phyloP scores from a whole-genome alignment of 2,797 vertebrate species.

The Gephyroberyx darwinii region DNA sequence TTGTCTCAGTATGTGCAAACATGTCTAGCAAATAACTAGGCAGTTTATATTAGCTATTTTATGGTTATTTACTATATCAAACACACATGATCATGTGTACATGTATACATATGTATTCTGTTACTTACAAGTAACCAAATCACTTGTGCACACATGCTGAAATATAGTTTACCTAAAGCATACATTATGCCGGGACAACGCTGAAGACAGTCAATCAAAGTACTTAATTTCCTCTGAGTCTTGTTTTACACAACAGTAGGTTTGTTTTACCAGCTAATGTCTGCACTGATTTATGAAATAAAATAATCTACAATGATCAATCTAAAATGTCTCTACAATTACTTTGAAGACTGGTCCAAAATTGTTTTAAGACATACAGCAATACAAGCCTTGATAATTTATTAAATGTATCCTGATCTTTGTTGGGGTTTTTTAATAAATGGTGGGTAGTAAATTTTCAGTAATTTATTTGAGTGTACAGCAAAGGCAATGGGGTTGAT shows the following conservation, averaged over 20 bases:
- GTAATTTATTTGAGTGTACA: constrained; percentile 30
- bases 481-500: constrained; percentile 49
- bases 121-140: too few species aligned
- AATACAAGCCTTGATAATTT: not conserved
- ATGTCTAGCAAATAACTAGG: not conserved
- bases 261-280: not conserved
- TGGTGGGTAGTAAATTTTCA: constrained; percentile 9
- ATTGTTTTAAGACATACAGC: too few species aligned
- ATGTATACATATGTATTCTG: not conserved
- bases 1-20: not conserved
- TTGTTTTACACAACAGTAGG: not conserved
- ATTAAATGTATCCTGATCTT: constrained; percentile 1
- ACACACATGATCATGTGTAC: not conserved
- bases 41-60: not conserved
- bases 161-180: too few species aligned
- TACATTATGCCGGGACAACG: too few species aligned
- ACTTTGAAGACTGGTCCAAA: too few species aligned
- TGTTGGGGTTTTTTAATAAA: not conserved
- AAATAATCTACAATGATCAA: not conserved
- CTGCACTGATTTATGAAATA: not conserved
- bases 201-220: not conserved
- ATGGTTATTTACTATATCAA: too few species aligned
- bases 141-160: too few species aligned
- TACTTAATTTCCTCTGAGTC: not conserved
- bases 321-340: not conserved